Conservation (phyloP, 2,797 vertebrate genomes). For the Erithacus rubecula region DNA sequence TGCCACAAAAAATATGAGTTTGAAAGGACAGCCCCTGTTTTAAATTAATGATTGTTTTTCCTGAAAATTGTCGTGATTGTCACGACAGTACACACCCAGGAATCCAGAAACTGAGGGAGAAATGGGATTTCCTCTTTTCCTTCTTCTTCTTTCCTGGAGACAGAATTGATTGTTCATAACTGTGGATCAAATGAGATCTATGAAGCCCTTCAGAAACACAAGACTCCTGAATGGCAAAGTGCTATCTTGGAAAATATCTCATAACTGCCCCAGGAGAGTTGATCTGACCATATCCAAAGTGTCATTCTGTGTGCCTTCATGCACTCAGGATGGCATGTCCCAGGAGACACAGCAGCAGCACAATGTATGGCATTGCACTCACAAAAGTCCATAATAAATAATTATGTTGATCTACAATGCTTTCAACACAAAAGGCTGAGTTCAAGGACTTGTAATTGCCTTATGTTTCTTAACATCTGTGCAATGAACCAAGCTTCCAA, state of each 20-base stretch:
- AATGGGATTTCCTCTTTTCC: background rate
- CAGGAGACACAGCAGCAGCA: background rate
- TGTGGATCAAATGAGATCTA: background rate
- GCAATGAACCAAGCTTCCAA: background rate
- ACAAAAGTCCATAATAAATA: background rate
- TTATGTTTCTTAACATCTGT: background rate
- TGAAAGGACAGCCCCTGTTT: background rate
- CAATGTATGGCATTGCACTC: background rate
- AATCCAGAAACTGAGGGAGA: background rate
- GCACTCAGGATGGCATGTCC: background rate
- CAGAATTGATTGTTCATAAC: background rate
- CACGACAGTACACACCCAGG: fast-evolving
- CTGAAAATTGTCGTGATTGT: background rate
- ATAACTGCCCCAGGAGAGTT: background rate
- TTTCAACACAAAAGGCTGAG: background rate
- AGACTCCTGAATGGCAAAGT: background rate
- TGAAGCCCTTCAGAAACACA: background rate
- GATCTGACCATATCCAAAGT: background rate
- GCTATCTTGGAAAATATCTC: background rate
- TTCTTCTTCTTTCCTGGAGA: background rate
- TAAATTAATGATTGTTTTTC: background rate
- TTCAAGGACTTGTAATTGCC: background rate
- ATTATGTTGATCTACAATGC: background rate
- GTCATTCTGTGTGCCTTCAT: background rate
- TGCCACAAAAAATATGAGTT: background rate